Evolutionary conservation across 2,797 vertebrate genomes (phyloP), one percentile per base, ranked within the genome.

Genomic region (Sebastes melanostomus): DNA sequence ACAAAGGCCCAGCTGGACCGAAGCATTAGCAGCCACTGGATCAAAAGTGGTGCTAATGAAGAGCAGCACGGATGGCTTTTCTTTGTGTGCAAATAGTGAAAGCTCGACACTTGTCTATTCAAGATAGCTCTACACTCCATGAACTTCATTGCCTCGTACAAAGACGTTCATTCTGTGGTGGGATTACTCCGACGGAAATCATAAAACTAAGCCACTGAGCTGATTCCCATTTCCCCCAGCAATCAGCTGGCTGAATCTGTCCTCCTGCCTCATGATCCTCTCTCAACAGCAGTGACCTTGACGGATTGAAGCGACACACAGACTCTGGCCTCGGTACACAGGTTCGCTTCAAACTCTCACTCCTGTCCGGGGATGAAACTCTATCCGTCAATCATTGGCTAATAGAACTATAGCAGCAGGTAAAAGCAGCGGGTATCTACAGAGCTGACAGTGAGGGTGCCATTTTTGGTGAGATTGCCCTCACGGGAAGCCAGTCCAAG

Each of bases 141-240:
- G 84, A 87, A 87, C 85, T 83, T 88, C 77, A 85, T 70, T 73
- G 75, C 81, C 72, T 78, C 78, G 14, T 72, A 84, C 73, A 82
- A 88, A 91, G 84, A 79, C 55, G 66, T 86, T 86, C 65, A 54
- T 78, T 90, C 76, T 74, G 85, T 32, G 58, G 73, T 82, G 83
- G 86, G 86, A 93, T 93, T 93, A 86, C 85, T 82, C 55, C 24
- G 34, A 84, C 66, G 82, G 80, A 86, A 91, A 92, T 93, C 78
- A 89, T 90, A 88, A 92, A 91, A 88, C 86, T 89, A 87, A 92
- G 86, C 89, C 82, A 87, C 82, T 84, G 87, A 93, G 88, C 84
- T 90, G 88, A 92, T 89, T 90, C 88, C 82, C 86, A 86, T 90
- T 91, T 84, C 78, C 82, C 78, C 80, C 84, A 82, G 82, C 86